phyloP scores from a whole-genome alignment of 2,888 invertebrate genomes.

The Calameuta filiformis region DNA sequence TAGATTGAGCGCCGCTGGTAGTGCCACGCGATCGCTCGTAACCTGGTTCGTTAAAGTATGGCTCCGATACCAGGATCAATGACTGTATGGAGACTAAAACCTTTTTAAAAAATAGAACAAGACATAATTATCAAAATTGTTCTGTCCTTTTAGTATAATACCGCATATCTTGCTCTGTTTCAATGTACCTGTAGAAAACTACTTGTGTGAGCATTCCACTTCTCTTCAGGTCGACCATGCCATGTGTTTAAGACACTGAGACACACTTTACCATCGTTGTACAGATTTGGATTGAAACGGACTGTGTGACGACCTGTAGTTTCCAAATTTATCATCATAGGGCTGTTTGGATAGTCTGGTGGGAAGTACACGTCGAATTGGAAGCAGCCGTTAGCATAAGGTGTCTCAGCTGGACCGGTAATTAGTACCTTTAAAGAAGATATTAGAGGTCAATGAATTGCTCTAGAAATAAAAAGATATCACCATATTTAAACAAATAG shows the following conservation, averaged over 20 bases:
- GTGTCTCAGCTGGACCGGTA: constrained; percentile 91
- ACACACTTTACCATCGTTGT: constrained; percentile 96
- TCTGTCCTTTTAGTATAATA: not conserved
- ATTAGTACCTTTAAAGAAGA: constrained; percentile 78
- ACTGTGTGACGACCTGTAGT: constrained; percentile 90
- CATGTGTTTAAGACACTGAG: constrained; percentile 95
- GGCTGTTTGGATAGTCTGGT: constrained; percentile 84
- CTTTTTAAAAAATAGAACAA: constrained; percentile 59
- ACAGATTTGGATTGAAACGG: constrained; percentile 92
- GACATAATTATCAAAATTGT: not conserved
- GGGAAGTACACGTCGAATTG: constrained; percentile 92
- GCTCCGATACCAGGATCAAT: constrained; percentile 90
- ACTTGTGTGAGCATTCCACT: constrained; percentile 96
- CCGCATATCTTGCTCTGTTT: not conserved
- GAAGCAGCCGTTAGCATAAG: constrained; percentile 92
- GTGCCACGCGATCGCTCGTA: constrained; percentile 92
- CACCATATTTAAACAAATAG: not conserved
- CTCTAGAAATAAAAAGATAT: not conserved
- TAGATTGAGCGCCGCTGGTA: constrained; percentile 87
- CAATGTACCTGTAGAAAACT: constrained; percentile 81
- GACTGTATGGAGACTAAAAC: constrained; percentile 94
- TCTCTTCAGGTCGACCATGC: constrained; percentile 96
- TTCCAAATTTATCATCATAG: constrained; percentile 91
- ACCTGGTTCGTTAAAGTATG: constrained; percentile 95
- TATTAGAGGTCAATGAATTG: not conserved